Percentiles rank a stretch among this genome's conserved stretches.
These are phyloP conservation scores for Balaeniceps rex DNA, from an alignment of 2,113 vertebrate species.

Conservation along the genomic window DNA sequence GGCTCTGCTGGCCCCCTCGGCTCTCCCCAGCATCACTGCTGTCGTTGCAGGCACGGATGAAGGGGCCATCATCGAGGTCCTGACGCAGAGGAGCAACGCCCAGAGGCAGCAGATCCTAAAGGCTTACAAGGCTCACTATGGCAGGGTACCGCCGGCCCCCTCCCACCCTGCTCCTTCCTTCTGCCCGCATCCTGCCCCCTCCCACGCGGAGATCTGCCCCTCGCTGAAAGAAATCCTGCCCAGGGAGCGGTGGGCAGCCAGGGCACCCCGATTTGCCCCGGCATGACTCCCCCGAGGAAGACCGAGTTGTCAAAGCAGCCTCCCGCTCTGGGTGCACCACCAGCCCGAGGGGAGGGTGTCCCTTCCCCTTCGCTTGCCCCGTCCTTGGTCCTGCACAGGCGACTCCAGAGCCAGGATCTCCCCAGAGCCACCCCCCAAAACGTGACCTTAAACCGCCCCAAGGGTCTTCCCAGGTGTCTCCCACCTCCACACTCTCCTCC, in stretches of 20 bases:
- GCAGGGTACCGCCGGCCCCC: conserved; percentile 75
- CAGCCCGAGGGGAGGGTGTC: not conserved
- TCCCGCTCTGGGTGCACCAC: not conserved
- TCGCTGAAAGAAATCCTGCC: not conserved
- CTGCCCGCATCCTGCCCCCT: not conserved
- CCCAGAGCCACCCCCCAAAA: not conserved
- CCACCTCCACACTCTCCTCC: not conserved
- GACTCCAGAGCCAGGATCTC: not conserved
- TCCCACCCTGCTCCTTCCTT: not conserved
- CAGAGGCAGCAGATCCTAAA: conserved; percentile 92
- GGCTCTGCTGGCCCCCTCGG: not conserved
- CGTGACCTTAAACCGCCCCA: not conserved
- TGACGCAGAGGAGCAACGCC: conserved; percentile 84
- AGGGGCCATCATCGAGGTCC: conserved; percentile 87
- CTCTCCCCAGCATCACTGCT: not conserved
- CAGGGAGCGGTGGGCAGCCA: not conserved
- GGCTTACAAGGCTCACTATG: conserved; percentile 91
- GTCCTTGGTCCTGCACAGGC: accelerated
- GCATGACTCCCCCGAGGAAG: not conserved
- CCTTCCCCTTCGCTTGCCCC: not conserved
- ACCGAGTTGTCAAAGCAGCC: not conserved
- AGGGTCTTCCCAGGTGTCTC: not conserved
- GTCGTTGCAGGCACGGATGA: conserved; percentile 86
- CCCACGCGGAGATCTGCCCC: not conserved
- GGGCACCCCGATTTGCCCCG: not conserved